These are phyloP conservation scores for Phaethornis superciliosus DNA, from an alignment of 2,113 vertebrate genomes.

Conservation along the genomic window DNA sequence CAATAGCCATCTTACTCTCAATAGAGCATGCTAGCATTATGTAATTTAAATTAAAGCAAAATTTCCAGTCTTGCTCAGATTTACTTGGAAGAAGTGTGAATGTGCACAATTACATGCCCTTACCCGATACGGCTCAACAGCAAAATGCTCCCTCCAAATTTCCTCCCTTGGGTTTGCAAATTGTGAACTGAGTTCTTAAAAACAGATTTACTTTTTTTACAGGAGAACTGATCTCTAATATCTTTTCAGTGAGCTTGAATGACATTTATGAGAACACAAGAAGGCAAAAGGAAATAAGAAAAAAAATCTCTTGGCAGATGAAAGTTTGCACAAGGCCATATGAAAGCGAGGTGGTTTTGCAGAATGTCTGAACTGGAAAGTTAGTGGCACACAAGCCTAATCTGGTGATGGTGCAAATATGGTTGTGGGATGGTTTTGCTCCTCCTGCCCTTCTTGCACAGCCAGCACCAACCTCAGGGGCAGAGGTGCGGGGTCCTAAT, in stretches of 20 bases:
- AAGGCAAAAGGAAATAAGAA: background rate
- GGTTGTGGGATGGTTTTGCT: accelerated
- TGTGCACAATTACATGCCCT: background rate
- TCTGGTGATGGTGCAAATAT: accelerated
- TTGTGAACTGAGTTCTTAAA: background rate
- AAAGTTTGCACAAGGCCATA: background rate
- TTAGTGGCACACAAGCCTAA: background rate
- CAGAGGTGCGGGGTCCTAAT: background rate
- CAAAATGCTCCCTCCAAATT: background rate
- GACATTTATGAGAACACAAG: background rate
- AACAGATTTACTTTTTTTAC: background rate
- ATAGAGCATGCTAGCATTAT: background rate
- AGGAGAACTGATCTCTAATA: background rate
- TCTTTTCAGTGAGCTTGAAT: background rate
- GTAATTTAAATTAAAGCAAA: slow-evolving; percentile 30
- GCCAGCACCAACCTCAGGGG: background rate
- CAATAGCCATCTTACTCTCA: background rate
- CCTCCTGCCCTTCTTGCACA: too few species aligned
- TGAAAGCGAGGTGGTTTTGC: background rate
- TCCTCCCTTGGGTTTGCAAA: background rate
- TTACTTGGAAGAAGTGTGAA: background rate
- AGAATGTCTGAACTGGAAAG: background rate
- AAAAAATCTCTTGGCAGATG: background rate
- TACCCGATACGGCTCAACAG: background rate
- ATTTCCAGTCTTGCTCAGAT: slow-evolving; percentile 8